Evolutionary conservation across 2,113 vertebrate genomes (phyloP).

Genomic region (Loxodonta africana): DNA sequence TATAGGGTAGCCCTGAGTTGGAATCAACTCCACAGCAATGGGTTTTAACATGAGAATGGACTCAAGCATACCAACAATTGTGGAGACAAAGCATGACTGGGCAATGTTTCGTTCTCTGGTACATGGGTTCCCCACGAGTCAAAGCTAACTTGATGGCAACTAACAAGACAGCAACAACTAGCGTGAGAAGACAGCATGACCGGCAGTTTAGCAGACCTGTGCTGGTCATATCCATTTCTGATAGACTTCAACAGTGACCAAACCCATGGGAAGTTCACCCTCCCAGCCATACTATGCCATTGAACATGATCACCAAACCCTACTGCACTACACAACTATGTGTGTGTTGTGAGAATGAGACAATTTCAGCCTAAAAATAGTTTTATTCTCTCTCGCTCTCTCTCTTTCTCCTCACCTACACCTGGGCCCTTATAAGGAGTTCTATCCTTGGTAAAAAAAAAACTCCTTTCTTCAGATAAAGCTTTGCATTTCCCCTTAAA

Average conservation of each 20-base stretch:
- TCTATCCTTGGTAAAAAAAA: not conserved
- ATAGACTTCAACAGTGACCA: not conserved
- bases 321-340: rapidly evolving
- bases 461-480: conserved; percentile 5
- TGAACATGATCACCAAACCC: not conserved
- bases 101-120: not conserved
- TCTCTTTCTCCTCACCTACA: no score
- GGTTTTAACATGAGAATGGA: not conserved
- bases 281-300: not conserved
- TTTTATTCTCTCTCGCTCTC: not conserved
- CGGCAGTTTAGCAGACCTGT: not conserved
- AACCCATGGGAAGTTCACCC: not conserved
- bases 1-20: no score
- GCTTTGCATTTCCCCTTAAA: not conserved
- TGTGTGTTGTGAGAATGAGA: not conserved
- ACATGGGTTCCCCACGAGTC: not conserved
- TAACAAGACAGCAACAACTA: not conserved
- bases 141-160: not conserved
- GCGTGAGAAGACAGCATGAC: not conserved
- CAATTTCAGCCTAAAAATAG: not conserved
- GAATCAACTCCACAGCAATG: no score
- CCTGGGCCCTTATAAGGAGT: not conserved
- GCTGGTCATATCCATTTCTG: no score
- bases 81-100: not conserved
- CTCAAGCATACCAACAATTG: not conserved